phyloP scores from a whole-genome alignment of 2,797 vertebrate genomes.

The Microchirus variegatus region DNA sequence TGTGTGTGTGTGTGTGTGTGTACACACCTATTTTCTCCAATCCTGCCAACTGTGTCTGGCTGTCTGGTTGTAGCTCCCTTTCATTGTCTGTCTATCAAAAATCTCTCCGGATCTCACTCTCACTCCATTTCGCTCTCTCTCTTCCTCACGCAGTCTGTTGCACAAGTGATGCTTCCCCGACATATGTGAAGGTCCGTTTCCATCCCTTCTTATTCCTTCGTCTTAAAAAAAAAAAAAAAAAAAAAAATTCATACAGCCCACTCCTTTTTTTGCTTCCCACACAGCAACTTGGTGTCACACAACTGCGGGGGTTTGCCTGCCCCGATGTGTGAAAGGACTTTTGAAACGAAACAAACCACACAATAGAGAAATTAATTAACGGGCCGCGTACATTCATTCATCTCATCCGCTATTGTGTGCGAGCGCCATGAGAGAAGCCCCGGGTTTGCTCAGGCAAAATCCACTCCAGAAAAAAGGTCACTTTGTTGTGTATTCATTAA shows the following conservation, averaged over 20 bases:
- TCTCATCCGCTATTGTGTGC: constrained; percentile 15
- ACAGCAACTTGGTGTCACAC: constrained; percentile 27
- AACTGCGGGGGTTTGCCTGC: constrained; percentile 32
- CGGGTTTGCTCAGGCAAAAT: constrained; percentile 22
- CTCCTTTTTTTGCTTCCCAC: constrained; percentile 38
- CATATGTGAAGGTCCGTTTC: constrained; percentile 20
- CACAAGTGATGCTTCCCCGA: constrained; percentile 43
- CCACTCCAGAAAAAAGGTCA: constrained; percentile 39
- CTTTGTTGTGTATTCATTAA: constrained; percentile 16
- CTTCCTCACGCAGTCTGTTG: constrained; percentile 34
- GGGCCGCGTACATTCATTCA: constrained; percentile 28
- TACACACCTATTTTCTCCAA: no score
- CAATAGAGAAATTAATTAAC: constrained; percentile 31
- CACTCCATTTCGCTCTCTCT: constrained; percentile 6
- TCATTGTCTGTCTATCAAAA: constrained; percentile 54
- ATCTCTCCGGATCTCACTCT: constrained; percentile 3
- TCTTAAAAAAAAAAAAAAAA: not conserved
- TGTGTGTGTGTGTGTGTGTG: constrained; percentile 26
- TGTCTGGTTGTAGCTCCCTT: constrained; percentile 46
- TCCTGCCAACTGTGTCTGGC: constrained; percentile 38
- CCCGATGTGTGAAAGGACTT: constrained; percentile 28
- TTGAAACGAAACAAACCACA: constrained; percentile 33
- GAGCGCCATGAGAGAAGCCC: constrained; percentile 6
- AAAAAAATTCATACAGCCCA: constrained; percentile 27
- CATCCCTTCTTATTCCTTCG: constrained; percentile 16